Percentiles rank a stretch among this genome's conserved stretches.
These are phyloP conservation scores for Myotis daubentonii DNA, from an alignment of 2,797 vertebrate species.

Conservation along the genomic window DNA sequence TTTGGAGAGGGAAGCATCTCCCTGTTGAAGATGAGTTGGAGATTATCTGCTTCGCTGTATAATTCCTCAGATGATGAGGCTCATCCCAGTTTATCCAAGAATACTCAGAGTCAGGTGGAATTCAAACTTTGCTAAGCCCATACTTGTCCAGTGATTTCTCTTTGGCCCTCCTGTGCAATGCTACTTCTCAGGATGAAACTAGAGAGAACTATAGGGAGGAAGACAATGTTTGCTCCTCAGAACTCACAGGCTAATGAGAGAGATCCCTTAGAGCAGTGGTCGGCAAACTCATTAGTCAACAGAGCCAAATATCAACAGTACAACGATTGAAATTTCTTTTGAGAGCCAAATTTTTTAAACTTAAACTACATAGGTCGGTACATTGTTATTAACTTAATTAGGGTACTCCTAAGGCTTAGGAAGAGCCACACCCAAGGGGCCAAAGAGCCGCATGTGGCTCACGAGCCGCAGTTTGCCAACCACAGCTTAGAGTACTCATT, in stretches of 20 bases:
- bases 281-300: too few species aligned
- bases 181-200: background rate
- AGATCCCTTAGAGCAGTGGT: background rate
- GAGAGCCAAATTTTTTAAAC: too few species aligned
- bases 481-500: background rate
- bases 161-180: background rate
- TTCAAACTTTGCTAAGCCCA: background rate
- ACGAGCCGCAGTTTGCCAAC: too few species aligned
- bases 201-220: background rate
- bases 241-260: background rate
- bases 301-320: too few species aligned
- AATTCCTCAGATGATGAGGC: background rate
- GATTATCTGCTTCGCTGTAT: background rate
- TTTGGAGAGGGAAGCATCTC: background rate
- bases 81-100: background rate
- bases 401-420: too few species aligned
- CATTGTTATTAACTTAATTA: too few species aligned
- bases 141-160: background rate
- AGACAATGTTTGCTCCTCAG: background rate
- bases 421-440: too few species aligned
- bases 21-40: background rate
- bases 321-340: too few species aligned
- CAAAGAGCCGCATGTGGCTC: too few species aligned
- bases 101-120: background rate
- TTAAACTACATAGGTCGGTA: too few species aligned